Evolutionary conservation across 2,888 invertebrate genomes (phyloP).

Genomic region (Eupithecia tripunctaria): DNA sequence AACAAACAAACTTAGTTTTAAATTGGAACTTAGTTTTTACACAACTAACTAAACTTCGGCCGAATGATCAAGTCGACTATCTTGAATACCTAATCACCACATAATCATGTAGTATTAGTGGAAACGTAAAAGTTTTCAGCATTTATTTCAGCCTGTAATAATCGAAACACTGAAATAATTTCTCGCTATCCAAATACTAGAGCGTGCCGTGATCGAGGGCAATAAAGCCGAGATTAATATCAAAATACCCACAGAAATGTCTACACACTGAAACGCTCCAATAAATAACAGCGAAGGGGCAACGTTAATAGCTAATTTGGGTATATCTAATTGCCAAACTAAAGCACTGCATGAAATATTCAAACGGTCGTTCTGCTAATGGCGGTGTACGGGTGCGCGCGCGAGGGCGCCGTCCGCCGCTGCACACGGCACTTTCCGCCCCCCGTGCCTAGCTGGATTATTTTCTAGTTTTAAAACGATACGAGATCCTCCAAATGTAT

Average conservation of each 20-base stretch:
- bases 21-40: constrained; percentile 7
- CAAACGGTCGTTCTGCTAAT: constrained; percentile 42
- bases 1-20: no score
- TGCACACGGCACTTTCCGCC: background rate
- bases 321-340: constrained; percentile 48
- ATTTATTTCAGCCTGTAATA: background rate
- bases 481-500: background rate
- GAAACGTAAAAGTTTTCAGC: background rate
- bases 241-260: constrained; percentile 45
- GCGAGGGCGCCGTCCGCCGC: background rate
- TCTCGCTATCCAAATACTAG: constrained; percentile 29
- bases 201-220: constrained; percentile 41
- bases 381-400: constrained; percentile 30
- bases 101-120: constrained; percentile 1
- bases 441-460: background rate
- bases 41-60: constrained; percentile 3
- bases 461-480: background rate
- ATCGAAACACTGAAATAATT: constrained; percentile 24
- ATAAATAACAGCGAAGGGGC: constrained; percentile 44
- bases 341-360: constrained; percentile 46
- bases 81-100: constrained; percentile 2
- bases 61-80: background rate
- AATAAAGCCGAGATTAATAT: constrained; percentile 47
- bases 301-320: constrained; percentile 45
- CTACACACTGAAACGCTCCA: constrained; percentile 37